Conservation (phyloP, 2,113 vertebrate genomes). For the Grus americana region DNA sequence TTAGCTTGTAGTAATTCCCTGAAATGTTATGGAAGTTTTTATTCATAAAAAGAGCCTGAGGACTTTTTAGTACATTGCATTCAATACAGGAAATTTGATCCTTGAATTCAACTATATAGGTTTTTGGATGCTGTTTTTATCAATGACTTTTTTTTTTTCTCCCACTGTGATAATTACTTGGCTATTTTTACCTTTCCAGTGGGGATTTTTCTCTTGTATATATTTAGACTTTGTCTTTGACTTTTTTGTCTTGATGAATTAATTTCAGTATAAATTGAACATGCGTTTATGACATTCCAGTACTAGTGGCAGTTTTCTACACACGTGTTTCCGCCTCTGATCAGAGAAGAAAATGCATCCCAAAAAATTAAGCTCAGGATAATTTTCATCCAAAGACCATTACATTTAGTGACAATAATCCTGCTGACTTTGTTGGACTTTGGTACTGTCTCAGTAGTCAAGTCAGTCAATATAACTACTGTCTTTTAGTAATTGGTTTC, state of each 20-base stretch:
- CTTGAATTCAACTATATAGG: background rate
- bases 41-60: background rate
- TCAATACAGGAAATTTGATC: background rate
- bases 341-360: background rate
- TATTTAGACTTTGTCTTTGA: background rate
- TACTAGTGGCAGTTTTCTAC: background rate
- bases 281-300: background rate
- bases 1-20: background rate
- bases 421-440: background rate
- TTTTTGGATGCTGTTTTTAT: background rate
- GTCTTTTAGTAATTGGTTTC: background rate
- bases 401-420: background rate
- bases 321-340: background rate
- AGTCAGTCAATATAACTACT: background rate
- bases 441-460: background rate
- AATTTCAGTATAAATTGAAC: background rate
- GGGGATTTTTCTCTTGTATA: background rate
- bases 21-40: background rate
- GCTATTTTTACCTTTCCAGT: background rate
- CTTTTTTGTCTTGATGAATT: background rate
- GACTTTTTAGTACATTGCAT: background rate
- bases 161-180: background rate
- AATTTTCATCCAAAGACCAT: background rate
- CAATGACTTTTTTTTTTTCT: background rate
- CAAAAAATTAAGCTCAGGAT: background rate